Evolutionary conservation across 2,888 invertebrate genomes (phyloP).

Genomic region (Eilema caniola): DNA sequence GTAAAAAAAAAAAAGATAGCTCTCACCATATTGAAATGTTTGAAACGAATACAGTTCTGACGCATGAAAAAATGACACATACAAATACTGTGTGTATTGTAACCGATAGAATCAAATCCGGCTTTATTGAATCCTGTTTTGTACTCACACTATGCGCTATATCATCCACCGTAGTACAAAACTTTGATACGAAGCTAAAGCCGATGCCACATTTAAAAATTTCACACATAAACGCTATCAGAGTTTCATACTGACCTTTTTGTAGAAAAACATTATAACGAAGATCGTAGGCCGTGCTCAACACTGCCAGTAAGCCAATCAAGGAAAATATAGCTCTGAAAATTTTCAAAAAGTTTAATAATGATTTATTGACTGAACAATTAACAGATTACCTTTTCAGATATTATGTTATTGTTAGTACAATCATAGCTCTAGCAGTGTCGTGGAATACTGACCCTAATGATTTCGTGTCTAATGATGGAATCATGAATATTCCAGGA

Average conservation of each 20-base stretch:
- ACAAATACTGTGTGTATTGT: too few species aligned
- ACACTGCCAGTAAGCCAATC: conserved; percentile 56
- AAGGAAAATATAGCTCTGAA: conserved; percentile 59
- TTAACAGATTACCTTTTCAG: too few species aligned
- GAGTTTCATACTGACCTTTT: conserved; percentile 47
- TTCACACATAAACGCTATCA: background rate
- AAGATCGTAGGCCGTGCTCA: conserved; percentile 65
- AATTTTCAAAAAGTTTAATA: conserved; percentile 7
- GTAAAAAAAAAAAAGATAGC: too few species aligned
- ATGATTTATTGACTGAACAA: background rate
- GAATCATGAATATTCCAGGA: too few species aligned
- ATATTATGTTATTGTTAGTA: too few species aligned
- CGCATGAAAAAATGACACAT: too few species aligned
- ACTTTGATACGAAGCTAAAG: background rate
- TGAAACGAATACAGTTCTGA: too few species aligned
- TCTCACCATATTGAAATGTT: too few species aligned
- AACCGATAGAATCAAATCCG: background rate
- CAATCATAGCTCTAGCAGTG: too few species aligned
- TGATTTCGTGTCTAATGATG: background rate
- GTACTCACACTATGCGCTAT: background rate
- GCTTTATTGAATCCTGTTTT: background rate
- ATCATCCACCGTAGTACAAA: background rate
- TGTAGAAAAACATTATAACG: conserved; percentile 43
- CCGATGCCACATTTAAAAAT: background rate
- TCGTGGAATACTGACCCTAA: background rate